phyloP scores from a whole-genome alignment of 2,797 vertebrate genomes.

The Cryptoprocta ferox region DNA sequence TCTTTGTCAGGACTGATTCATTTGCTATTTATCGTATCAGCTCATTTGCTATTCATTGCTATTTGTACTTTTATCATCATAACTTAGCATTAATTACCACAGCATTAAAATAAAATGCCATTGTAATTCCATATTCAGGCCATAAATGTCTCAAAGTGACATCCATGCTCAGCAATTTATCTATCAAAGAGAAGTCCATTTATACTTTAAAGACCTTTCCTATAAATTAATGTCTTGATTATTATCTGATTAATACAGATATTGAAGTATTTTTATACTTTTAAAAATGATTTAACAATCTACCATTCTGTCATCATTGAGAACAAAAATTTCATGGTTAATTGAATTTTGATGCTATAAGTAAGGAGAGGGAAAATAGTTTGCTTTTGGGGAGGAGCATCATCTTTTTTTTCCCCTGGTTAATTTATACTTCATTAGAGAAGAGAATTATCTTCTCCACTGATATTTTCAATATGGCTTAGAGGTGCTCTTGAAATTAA shows the following conservation, averaged over 20 bases:
- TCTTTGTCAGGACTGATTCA: constrained; percentile 40
- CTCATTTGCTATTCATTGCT: constrained; percentile 62
- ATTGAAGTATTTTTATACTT: constrained; percentile 17
- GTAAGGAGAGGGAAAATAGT: background rate
- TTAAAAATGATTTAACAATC: background rate
- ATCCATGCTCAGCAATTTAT: constrained; percentile 36
- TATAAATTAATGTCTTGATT: constrained; percentile 23
- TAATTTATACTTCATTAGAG: background rate
- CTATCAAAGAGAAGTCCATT: background rate
- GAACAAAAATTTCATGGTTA: background rate
- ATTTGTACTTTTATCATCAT: constrained; percentile 73
- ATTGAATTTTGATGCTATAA: constrained; percentile 23
- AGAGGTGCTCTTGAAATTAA: background rate
- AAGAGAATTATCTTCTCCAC: background rate
- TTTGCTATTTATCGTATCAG: constrained; percentile 66
- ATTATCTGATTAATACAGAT: constrained; percentile 45
- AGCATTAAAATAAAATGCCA: constrained; percentile 61
- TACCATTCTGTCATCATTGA: background rate
- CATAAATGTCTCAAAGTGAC: constrained; percentile 12
- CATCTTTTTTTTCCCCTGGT: constrained; percentile 3
- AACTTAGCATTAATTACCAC: constrained; percentile 73
- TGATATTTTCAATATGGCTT: constrained; percentile 12
- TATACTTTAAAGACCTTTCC: constrained; percentile 38
- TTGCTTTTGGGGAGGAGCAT: background rate
- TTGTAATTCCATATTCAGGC: constrained; percentile 30